Conservation (phyloP, 2,797 vertebrate species). For the Melanotaenia boesemani region DNA sequence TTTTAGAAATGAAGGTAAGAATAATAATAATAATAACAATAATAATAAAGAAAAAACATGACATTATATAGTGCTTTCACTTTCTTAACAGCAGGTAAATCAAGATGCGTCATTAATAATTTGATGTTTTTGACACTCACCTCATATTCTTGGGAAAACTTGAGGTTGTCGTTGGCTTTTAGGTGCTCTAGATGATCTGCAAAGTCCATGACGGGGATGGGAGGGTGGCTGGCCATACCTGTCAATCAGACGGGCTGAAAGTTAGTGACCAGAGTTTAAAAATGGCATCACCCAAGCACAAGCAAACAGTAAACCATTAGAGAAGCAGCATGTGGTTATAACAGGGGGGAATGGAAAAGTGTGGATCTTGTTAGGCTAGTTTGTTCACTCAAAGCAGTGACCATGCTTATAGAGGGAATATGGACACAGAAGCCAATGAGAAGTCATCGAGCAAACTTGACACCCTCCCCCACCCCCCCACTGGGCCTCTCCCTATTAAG, state of each 20-base stretch:
- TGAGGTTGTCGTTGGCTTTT: conserved; percentile 99
- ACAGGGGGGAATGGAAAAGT: conserved; percentile 84
- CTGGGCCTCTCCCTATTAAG: conserved; percentile 86
- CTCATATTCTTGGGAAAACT: conserved; percentile 99
- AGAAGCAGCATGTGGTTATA: conserved; percentile 85
- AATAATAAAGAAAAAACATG: no score
- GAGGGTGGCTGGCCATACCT: conserved; percentile 98
- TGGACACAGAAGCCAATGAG: conserved; percentile 91
- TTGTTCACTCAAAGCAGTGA: conserved; percentile 94
- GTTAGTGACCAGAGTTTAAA: conserved; percentile 44
- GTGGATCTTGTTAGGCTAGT: conserved; percentile 87
- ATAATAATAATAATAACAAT: no score
- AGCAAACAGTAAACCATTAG: conserved; percentile 83
- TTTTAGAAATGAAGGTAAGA: background rate
- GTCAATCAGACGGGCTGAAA: conserved; percentile 66
- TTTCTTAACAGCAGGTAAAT: background rate
- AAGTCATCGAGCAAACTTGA: conserved; percentile 87
- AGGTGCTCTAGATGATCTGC: conserved; percentile 96
- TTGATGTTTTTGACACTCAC: conserved; percentile 68
- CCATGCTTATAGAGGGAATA: conserved; percentile 91
- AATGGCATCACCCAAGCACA: conserved; percentile 61
- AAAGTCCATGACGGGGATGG: conserved; percentile 96
- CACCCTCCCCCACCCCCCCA: conserved; percentile 68
- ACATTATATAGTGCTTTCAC: no score
- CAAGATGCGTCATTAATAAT: background rate